Base-by-base conservation (phyloP, 92 coral and sea anemone genomes). In the Paragorgia papillata region DNA sequence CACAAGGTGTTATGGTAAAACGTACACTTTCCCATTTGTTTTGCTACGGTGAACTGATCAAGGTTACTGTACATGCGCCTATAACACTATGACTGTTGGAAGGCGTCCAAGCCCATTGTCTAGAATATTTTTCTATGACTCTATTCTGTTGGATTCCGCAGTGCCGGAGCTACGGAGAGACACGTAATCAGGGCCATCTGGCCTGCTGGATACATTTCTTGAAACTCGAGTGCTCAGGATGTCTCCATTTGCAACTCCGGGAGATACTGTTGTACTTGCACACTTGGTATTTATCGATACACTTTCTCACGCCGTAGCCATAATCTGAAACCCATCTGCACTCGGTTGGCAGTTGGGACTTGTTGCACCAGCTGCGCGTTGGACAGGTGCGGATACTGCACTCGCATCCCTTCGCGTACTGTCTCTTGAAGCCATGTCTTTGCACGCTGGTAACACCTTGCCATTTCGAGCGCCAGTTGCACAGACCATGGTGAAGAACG, bases 401-500 rank as follows among this genome's bases (percentile, higher is more conserved):
- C 75, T 77, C 85, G 84, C 99, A 95, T 57, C 87, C 90, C 48
- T 81, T 85, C 29, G 82, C 79, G 49, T 83, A 95, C n/a, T 91
- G 86, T 44, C 96, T 85, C 41, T 89, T 83, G 54, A 95, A 76
- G 29, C 96, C 96, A 24, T 86, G 85, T 27, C 93, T 73, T 61
- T 91, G 95, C 63, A 86, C 92, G 17, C 85, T 86, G 14, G 95
- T 91, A 31, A 95, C 83, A 4, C 34, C 26, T 2, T 89, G 74
- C 99, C 99, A 95, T 57, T 78, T 91, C 34, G 73, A 80, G 58
- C 85, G 65, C 88, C 92, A 95, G 49, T 86, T 84, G 57, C 99
- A 95, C 7, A 83, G 83, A 13, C 94, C 87, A 29, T 89, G 67
- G 50, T 89, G 83, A 34, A 95, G 89, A 55, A 74, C 86, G 20